These are phyloP conservation scores for Calypte anna DNA, from an alignment of 2,113 vertebrate species.

Conservation along the genomic window DNA sequence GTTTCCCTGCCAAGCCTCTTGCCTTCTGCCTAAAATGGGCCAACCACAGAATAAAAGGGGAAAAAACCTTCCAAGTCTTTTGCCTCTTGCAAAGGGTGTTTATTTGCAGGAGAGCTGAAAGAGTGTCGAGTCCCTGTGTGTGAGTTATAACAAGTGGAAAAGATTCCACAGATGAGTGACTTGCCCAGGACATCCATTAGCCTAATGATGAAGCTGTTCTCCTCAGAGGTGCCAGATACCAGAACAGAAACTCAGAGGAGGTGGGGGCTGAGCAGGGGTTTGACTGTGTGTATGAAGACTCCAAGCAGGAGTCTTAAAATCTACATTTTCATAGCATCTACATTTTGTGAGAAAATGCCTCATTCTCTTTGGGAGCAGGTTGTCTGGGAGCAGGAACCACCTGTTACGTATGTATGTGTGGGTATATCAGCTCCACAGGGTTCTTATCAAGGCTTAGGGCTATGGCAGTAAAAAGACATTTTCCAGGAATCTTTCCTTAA, in stretches of 20 bases:
- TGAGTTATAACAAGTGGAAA: not conserved
- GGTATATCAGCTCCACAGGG: not conserved
- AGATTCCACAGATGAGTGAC: not conserved
- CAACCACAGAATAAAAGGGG: not conserved
- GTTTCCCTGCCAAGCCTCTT: not conserved
- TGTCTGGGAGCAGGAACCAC: not conserved
- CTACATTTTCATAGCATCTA: not conserved
- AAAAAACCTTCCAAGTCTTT: fast-evolving
- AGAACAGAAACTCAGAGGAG: not conserved
- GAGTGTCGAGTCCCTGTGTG: not conserved
- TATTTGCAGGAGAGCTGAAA: not conserved
- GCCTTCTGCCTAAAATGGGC: not conserved
- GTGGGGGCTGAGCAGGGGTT: not conserved
- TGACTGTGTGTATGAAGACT: not conserved
- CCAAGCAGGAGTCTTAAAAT: not conserved
- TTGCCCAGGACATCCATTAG: not conserved
- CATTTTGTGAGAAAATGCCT: not conserved
- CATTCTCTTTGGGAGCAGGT: conserved; percentile 20
- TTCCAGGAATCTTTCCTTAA: conserved; percentile 15
- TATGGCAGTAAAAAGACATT: conserved; percentile 23
- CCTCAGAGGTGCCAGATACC: not conserved
- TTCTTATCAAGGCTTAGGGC: conserved; percentile 13
- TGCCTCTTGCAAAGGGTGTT: not conserved
- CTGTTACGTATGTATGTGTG: conserved; percentile 1
- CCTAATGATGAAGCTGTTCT: not conserved